A percentile compares a stretch with the other conserved stretches of the same genome.
Evolutionary conservation across 2,888 invertebrate genomes (phyloP).

Genomic region (Tipula confusa): DNA sequence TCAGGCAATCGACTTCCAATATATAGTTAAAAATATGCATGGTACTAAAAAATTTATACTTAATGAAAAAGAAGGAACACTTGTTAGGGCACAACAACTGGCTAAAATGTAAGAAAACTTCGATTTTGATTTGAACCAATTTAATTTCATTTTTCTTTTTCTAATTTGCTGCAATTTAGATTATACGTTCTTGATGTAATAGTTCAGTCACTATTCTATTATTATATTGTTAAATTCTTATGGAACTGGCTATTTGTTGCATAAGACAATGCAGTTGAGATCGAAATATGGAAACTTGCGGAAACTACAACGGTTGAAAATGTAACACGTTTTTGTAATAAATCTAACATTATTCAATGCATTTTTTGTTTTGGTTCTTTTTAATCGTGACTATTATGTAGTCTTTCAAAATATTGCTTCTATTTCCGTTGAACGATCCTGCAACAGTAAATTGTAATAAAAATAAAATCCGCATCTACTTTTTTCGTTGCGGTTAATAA

Average conservation of each 20-base stretch:
- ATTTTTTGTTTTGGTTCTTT: too few species aligned
- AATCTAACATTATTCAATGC: too few species aligned
- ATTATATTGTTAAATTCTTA: not conserved
- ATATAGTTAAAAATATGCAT: not conserved
- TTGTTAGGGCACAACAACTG: not conserved
- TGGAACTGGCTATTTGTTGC: not conserved
- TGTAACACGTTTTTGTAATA: too few species aligned
- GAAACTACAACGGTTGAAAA: too few species aligned
- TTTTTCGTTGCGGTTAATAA: too few species aligned
- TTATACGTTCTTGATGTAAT: not conserved
- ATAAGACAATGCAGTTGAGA: not conserved
- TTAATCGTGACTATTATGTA: too few species aligned
- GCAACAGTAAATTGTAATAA: too few species aligned
- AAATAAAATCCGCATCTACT: too few species aligned
- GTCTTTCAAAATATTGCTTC: too few species aligned
- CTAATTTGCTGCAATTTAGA: not conserved
- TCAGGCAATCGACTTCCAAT: not conserved
- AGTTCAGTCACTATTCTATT: not conserved
- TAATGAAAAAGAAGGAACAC: not conserved
- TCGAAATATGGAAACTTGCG: too few species aligned
- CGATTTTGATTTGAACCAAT: not conserved
- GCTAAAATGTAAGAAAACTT: not conserved
- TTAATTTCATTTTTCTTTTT: not conserved
- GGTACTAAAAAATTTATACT: not conserved
- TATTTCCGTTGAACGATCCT: too few species aligned